A percentile compares a stretch with the other conserved stretches of the same genome.
Conservation (phyloP, 2,797 vertebrate genomes). For the Alca torda region DNA sequence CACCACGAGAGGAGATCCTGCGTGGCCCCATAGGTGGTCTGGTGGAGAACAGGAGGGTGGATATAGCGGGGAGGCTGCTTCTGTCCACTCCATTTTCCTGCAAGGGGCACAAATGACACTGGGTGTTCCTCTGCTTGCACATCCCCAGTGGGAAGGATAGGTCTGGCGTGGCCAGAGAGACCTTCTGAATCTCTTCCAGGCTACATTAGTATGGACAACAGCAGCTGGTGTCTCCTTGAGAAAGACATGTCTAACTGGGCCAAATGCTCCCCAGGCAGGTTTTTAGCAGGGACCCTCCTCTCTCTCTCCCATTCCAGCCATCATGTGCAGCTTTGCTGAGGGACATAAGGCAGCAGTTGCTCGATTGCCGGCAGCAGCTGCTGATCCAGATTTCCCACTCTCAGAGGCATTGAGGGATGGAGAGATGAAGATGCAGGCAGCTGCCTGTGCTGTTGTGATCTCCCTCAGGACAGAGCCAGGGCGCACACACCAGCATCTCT, state of each 20-base stretch:
- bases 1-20: background rate
- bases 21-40: background rate
- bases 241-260: background rate
- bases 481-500: background rate
- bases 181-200: background rate
- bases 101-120: background rate
- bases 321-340: background rate
- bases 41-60: background rate
- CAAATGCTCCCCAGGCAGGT: background rate
- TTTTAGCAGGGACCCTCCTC: background rate
- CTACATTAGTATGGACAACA: background rate
- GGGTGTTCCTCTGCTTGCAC: background rate
- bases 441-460: background rate
- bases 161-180: background rate
- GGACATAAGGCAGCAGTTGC: background rate
- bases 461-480: background rate
- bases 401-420: background rate
- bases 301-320: background rate
- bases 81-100: background rate
- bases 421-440: background rate
- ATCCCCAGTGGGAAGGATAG: background rate
- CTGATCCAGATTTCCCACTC: background rate
- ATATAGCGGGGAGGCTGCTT: background rate
- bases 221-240: background rate
- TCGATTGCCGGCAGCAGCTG: background rate